A percentile compares a stretch with the other conserved stretches of the same genome.
phyloP scores from a whole-genome alignment of 2,113 vertebrate species.

The Onychorhynchus coronatus region DNA sequence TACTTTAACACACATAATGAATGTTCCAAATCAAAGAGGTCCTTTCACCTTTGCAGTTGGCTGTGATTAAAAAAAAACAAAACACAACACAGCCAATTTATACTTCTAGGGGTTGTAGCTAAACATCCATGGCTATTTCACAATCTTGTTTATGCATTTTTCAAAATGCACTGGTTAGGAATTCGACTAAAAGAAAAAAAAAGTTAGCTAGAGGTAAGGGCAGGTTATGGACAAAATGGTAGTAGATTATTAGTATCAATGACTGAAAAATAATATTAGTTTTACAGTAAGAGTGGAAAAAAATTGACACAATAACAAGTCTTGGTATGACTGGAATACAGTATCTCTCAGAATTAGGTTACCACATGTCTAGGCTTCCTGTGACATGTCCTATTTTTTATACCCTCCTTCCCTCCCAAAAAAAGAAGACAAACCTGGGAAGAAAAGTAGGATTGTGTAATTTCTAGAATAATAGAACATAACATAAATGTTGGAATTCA shows the following conservation, averaged over 20 bases:
- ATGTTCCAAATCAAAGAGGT: slow-evolving; percentile 30
- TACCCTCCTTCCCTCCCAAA: background rate
- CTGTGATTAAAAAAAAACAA: background rate
- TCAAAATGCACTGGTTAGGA: background rate
- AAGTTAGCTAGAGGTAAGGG: background rate
- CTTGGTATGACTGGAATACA: background rate
- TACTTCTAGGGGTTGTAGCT: background rate
- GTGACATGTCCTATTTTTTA: fast-evolving
- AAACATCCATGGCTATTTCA: background rate
- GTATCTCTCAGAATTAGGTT: background rate
- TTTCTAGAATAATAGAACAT: background rate
- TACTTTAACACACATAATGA: slow-evolving; percentile 1
- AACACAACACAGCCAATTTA: background rate
- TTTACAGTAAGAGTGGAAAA: background rate
- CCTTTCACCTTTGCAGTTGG: slow-evolving; percentile 10
- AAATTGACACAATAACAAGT: background rate
- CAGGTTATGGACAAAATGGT: background rate
- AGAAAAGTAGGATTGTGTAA: background rate
- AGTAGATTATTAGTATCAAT: background rate
- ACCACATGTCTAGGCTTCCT: background rate
- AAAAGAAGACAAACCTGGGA: background rate
- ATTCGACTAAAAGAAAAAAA: background rate
- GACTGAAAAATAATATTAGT: background rate
- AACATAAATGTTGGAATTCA: background rate
- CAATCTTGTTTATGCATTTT: background rate